phyloP scores from a whole-genome alignment of 2,797 vertebrate genomes.

The Mustela erminea region DNA sequence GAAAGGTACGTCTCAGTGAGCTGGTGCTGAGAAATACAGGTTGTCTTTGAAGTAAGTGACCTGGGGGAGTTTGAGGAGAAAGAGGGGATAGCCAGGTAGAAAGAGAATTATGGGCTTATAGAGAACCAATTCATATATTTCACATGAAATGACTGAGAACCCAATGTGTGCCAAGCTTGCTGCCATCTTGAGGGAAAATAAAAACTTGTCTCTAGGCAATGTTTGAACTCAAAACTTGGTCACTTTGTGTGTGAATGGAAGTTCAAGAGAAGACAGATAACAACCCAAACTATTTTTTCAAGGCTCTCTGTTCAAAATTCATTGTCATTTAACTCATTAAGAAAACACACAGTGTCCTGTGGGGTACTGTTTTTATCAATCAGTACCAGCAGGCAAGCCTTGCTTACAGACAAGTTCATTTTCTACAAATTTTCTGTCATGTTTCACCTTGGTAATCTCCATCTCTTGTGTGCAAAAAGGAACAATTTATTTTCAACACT shows the following conservation, averaged over 20 bases:
- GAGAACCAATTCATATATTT: not conserved
- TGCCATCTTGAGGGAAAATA: slow-evolving; percentile 15
- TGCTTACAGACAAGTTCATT: slow-evolving; percentile 70
- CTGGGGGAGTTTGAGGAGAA: not conserved
- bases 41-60: not conserved
- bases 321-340: slow-evolving; percentile 76
- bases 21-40: not conserved
- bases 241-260: slow-evolving; percentile 31
- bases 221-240: slow-evolving; percentile 44
- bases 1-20: not conserved
- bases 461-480: slow-evolving; percentile 82
- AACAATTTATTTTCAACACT: slow-evolving; percentile 87
- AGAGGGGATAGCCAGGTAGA: not conserved
- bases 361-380: slow-evolving; percentile 69
- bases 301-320: slow-evolving; percentile 64
- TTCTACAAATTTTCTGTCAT: slow-evolving; percentile 83
- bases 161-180: not conserved
- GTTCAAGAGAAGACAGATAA: slow-evolving; percentile 45
- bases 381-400: slow-evolving; percentile 64
- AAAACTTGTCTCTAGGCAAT: not conserved
- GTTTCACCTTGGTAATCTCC: slow-evolving; percentile 83
- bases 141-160: not conserved
- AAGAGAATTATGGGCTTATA: not conserved
- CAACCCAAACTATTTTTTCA: slow-evolving; percentile 23
- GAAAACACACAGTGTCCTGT: not conserved